Conservation (phyloP, 2,888 invertebrate genomes). For the Choristoneura rosaceana region DNA sequence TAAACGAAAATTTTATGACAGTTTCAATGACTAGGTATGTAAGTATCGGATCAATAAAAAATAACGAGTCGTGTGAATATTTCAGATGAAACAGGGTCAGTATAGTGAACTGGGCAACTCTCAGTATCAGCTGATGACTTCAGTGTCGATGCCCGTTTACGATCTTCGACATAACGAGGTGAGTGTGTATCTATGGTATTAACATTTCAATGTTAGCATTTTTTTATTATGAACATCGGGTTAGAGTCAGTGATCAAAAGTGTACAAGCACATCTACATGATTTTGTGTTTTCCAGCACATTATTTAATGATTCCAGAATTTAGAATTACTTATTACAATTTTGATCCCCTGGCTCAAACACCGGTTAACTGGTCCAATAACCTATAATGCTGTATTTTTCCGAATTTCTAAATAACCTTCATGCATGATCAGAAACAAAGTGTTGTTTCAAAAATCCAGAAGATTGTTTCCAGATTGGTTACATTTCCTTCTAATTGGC, state of each 20-base stretch:
- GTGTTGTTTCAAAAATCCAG: conserved; percentile 58
- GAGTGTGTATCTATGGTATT: conserved; percentile 66
- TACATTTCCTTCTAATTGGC: conserved; percentile 74
- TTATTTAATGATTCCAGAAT: background rate
- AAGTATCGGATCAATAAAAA: background rate
- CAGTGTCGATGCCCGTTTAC: conserved; percentile 97
- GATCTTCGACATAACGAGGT: conserved; percentile 94
- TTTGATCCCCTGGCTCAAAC: conserved; percentile 46
- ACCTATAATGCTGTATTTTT: conserved; percentile 52
- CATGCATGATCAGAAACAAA: conserved; percentile 67
- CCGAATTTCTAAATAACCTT: conserved; percentile 65
- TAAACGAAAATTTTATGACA: conserved; percentile 47
- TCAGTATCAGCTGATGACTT: conserved; percentile 94
- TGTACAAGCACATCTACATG: too few species aligned
- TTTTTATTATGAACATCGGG: conserved; percentile 40
- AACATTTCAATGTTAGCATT: conserved; percentile 37
- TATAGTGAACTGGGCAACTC: conserved; percentile 86
- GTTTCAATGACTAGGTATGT: background rate
- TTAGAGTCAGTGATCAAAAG: conserved; percentile 49
- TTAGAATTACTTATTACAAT: background rate
- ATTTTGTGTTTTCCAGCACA: too few species aligned
- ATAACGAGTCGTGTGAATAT: background rate
- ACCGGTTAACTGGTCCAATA: conserved; percentile 53
- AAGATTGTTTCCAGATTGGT: conserved; percentile 78
- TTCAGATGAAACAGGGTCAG: conserved; percentile 86